Percentiles rank a stretch among this genome's conserved stretches.
Evolutionary conservation across 2,888 invertebrate species (phyloP).

Genomic region (Andrena haemorrhoa): DNA sequence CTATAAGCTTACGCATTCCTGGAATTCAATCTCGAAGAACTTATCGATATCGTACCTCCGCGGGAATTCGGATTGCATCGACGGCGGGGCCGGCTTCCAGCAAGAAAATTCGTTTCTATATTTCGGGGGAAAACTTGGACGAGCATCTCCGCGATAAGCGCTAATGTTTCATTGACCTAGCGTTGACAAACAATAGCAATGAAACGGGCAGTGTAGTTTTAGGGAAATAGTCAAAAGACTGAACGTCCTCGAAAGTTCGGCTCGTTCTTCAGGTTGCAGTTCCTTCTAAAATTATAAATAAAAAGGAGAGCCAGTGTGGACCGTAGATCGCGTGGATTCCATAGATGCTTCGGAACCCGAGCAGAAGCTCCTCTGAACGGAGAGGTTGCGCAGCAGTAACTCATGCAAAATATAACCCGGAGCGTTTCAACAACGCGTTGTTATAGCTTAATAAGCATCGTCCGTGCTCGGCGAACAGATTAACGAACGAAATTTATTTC

Average conservation of each 20-base stretch:
- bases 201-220: no score
- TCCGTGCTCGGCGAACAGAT: constrained; percentile 29
- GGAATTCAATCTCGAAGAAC: constrained; percentile 70
- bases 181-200: not conserved
- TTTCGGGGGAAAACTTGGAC: constrained; percentile 8
- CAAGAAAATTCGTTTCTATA: constrained; percentile 22
- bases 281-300: no score
- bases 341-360: no score
- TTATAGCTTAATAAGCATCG: constrained; percentile 35
- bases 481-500: constrained; percentile 51
- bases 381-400: not conserved
- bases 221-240: no score
- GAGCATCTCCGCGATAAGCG: not conserved
- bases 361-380: no score
- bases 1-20: constrained; percentile 72
- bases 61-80: constrained; percentile 50
- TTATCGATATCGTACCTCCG: constrained; percentile 62
- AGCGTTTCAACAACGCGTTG: constrained; percentile 18
- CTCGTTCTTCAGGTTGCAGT: no score
- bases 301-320: no score
- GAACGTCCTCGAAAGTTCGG: no score
- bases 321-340: no score
- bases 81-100: not conserved
- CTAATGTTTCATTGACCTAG: no score
- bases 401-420: constrained; percentile 12